Evolutionary conservation across 2,888 invertebrate genomes (phyloP).

Genomic region (Nemurella pictetii): DNA sequence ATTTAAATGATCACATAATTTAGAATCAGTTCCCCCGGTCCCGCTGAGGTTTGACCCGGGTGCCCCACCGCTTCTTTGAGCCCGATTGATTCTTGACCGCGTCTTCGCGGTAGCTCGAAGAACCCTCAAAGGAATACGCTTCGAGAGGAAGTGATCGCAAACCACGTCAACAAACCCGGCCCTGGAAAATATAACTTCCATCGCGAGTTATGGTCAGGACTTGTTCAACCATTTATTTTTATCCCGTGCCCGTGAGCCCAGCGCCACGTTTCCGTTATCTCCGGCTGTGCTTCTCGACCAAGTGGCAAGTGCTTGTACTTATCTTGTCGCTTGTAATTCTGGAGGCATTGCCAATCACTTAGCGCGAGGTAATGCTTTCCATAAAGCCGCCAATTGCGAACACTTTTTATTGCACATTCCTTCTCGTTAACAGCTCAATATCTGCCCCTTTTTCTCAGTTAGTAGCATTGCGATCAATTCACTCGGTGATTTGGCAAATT

Average conservation of each 20-base stretch:
- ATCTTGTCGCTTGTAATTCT: background rate
- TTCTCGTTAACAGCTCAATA: no score
- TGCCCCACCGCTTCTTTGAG: background rate
- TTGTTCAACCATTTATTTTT: background rate
- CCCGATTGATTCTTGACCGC: background rate
- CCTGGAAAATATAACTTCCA: background rate
- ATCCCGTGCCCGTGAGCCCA: background rate
- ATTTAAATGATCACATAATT: background rate
- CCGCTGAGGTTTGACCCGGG: background rate
- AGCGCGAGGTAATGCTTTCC: background rate
- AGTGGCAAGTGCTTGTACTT: background rate
- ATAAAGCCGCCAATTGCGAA: no score
- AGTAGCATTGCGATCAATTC: no score
- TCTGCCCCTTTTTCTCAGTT: no score
- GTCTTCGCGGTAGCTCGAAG: background rate
- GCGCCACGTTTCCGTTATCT: background rate
- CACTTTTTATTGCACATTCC: no score
- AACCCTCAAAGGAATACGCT: background rate
- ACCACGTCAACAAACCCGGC: background rate
- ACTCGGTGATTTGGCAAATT: no score
- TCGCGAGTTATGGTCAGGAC: background rate
- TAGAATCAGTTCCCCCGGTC: background rate
- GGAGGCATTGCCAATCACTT: background rate
- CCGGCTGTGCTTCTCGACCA: background rate
- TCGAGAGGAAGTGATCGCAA: background rate